Evolutionary conservation across 2,113 vertebrate genomes (phyloP).

Genomic region (Scytalopus superciliaris): DNA sequence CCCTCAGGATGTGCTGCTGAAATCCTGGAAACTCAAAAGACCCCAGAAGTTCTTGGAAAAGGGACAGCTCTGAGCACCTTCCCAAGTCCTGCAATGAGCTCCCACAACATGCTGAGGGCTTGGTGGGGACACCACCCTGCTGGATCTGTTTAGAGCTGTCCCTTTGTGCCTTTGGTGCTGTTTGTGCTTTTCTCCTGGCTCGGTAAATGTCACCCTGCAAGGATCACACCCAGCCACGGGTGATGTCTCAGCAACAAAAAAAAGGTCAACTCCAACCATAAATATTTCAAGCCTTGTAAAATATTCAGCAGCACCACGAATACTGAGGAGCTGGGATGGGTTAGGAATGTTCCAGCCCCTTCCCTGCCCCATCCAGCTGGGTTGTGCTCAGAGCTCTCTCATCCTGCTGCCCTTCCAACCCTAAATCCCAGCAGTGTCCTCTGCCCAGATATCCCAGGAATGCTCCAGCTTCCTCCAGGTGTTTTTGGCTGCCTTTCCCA

Average conservation of each 20-base stretch:
- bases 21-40: background rate
- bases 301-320: slow-evolving; percentile 30
- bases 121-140: too few relatives aligned
- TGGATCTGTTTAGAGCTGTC: background rate
- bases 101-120: rapidly evolving
- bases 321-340: background rate
- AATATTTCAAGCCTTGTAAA: slow-evolving; percentile 44
- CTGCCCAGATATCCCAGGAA: background rate
- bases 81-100: background rate
- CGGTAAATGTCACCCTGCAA: background rate
- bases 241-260: background rate
- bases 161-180: background rate
- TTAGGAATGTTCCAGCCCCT: background rate
- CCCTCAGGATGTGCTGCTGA: background rate
- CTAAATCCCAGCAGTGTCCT: background rate
- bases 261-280: slow-evolving; percentile 27
- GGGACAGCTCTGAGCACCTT: background rate
- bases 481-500: background rate
- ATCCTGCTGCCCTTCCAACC: background rate
- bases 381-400: background rate
- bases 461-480: background rate
- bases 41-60: background rate
- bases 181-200: background rate
- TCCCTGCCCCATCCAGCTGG: background rate
- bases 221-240: background rate